These are phyloP conservation scores for Erinaceus europaeus DNA, from an alignment of 2,113 vertebrate species.

Conservation along the genomic window DNA sequence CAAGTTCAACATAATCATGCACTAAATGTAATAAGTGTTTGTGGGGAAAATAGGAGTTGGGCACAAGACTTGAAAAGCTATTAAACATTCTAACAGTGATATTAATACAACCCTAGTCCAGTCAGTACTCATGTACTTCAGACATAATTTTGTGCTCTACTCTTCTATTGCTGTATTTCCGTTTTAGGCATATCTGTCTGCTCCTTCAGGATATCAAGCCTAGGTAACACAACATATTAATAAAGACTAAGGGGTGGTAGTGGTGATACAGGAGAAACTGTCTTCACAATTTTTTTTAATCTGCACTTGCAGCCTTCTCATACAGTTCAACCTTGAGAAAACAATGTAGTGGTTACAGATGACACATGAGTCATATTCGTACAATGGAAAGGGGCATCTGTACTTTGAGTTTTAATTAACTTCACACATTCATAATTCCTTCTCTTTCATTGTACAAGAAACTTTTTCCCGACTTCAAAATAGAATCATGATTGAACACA, in stretches of 20 bases:
- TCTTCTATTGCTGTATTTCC: neutral
- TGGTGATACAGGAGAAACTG: neutral
- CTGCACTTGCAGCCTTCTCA: neutral
- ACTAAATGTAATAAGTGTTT: neutral
- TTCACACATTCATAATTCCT: neutral
- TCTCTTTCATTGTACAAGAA: neutral
- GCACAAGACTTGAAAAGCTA: neutral
- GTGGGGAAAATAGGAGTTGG: neutral
- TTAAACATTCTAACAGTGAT: neutral
- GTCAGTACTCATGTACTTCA: neutral
- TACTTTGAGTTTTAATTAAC: neutral
- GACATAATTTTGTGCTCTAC: neutral
- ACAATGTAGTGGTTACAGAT: neutral
- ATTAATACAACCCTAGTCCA: neutral
- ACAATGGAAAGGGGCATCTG: neutral
- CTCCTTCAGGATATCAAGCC: neutral
- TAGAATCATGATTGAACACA: neutral
- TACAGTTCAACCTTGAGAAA: neutral
- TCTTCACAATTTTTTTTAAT: neutral
- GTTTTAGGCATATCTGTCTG: neutral
- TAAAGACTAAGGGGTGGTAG: too few relatives aligned
- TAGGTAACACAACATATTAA: neutral
- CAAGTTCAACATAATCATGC: neutral
- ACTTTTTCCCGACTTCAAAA: neutral
- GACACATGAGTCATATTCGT: neutral